phyloP scores from a whole-genome alignment of 2,888 invertebrate genomes.

The Calameuta pallipes region DNA sequence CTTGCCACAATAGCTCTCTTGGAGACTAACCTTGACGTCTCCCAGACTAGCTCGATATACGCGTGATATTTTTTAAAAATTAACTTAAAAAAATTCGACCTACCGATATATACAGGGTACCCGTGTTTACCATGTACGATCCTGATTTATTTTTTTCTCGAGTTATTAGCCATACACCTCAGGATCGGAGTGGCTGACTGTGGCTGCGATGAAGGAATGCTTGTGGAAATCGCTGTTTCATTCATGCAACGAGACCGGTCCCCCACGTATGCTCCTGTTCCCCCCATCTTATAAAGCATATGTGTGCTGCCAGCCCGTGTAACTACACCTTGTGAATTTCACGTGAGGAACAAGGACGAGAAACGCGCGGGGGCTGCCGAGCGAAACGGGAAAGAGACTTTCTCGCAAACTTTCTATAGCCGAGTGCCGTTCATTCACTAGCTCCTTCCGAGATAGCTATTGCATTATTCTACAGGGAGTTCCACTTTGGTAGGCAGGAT shows the following conservation, averaged over 20 bases:
- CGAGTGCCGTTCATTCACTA: slow-evolving; percentile 48
- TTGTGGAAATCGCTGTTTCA: slow-evolving; percentile 57
- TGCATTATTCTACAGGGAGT: slow-evolving; percentile 13
- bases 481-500: neutral
- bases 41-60: neutral
- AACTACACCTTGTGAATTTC: slow-evolving; percentile 5
- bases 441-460: slow-evolving; percentile 25
- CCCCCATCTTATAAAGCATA: slow-evolving; percentile 12
- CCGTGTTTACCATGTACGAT: neutral
- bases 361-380: slow-evolving; percentile 29
- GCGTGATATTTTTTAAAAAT: no score
- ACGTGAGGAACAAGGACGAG: slow-evolving; percentile 9
- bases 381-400: slow-evolving; percentile 44
- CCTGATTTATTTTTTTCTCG: neutral
- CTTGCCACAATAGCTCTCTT: neutral
- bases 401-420: slow-evolving; percentile 56
- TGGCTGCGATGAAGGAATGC: slow-evolving; percentile 15
- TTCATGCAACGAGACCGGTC: slow-evolving; percentile 48
- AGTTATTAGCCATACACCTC: neutral
- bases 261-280: slow-evolving; percentile 30
- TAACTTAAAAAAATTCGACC: neutral
- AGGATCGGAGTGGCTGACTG: neutral
- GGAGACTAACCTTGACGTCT: neutral
- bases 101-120: neutral
- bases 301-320: neutral